Evolutionary conservation across 2,113 vertebrate genomes (phyloP).

Genomic region (Callocephalon fimbriatum): DNA sequence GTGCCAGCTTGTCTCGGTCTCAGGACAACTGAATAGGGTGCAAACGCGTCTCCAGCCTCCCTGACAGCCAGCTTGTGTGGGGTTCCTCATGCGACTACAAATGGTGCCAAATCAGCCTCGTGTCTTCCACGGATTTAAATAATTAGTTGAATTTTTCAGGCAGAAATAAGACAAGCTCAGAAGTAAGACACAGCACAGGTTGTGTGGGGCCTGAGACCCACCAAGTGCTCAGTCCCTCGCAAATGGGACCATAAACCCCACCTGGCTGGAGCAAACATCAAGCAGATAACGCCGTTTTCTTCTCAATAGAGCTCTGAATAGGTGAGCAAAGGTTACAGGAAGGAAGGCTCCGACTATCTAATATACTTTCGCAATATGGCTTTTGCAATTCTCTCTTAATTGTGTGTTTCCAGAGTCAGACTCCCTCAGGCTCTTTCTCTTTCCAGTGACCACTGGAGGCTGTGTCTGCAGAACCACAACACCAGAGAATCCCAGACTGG

Average conservation of each 20-base stretch:
- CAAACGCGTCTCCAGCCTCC: background rate
- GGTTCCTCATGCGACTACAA: background rate
- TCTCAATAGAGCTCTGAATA: background rate
- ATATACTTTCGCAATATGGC: background rate
- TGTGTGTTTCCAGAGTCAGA: background rate
- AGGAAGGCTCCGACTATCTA: background rate
- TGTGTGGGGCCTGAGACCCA: background rate
- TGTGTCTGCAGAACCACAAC: background rate
- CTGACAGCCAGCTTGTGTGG: background rate
- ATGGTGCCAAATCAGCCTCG: background rate
- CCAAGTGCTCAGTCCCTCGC: background rate
- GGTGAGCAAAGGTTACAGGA: slow-evolving; percentile 2
- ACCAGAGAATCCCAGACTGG: background rate
- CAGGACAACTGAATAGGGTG: no score
- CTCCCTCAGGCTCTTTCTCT: background rate
- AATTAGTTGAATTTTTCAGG: background rate
- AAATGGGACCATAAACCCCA: background rate
- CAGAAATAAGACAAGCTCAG: background rate
- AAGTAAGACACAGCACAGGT: background rate
- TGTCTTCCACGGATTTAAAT: background rate
- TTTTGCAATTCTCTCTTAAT: background rate
- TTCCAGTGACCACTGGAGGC: background rate
- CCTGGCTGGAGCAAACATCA: fast-evolving
- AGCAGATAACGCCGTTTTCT: background rate
- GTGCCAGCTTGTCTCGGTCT: no score